These are phyloP conservation scores for zebrafish (Danio rerio) DNA, from an alignment of 2,113 vertebrate species.

Conservation along the genomic window GRCz12tu NC_133200.1:6408001-6408500, in stretches of 20 bases:
- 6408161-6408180: no score
- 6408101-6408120: no score
- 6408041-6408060: conserved; percentile 84
- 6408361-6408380: conserved; percentile 51
- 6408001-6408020: conserved; percentile 88
- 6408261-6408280: no score
- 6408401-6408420: neutral
- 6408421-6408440: conserved; percentile 82
- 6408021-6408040: conserved; percentile 91
- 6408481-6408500: conserved; percentile 71
- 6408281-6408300: no score
- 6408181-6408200: no score
- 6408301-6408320: conserved; percentile 85
- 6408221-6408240: no score
- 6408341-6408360: conserved; percentile 96
- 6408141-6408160: no score
- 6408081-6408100: no score
- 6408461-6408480: conserved; percentile 89
- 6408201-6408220: no score
- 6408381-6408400: neutral
- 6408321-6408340: conserved; percentile 93
- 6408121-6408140: no score
- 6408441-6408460: conserved; percentile 97
- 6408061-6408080: neutral
- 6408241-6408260: no score